Evolutionary conservation across 2,888 invertebrate genomes (phyloP).

Genomic region (Adelphocoris suturalis): DNA sequence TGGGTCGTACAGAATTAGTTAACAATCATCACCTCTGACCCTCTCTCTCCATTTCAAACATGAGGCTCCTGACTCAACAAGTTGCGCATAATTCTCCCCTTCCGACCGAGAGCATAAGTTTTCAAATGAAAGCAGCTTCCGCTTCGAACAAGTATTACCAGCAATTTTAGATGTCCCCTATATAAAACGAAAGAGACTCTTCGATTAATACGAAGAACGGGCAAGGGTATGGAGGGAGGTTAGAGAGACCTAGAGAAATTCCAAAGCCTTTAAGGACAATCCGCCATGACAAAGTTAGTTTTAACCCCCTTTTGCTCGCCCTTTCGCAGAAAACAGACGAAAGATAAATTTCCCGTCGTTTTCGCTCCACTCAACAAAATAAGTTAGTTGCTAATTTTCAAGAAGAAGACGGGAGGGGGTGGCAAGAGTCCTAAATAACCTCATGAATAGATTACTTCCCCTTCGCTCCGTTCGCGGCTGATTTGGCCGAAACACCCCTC

Average conservation of each 20-base stretch:
- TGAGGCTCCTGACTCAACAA: not conserved
- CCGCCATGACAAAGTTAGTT: constrained; percentile 45
- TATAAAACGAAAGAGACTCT: not conserved
- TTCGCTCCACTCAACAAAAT: constrained; percentile 37
- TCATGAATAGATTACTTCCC: constrained; percentile 56
- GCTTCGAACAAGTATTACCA: constrained; percentile 13
- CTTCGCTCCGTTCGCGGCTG: constrained; percentile 40
- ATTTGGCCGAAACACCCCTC: constrained; percentile 47
- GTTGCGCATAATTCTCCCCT: not conserved
- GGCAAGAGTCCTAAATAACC: constrained; percentile 56
- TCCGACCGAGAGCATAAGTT: not conserved
- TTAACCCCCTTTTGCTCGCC: constrained; percentile 36
- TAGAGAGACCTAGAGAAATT: not conserved
- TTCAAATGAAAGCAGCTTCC: not conserved
- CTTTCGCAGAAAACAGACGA: constrained; percentile 19
- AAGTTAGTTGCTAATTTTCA: constrained; percentile 59
- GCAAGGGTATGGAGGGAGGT: not conserved
- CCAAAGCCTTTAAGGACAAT: constrained; percentile 35
- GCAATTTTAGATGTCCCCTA: not conserved
- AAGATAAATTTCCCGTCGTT: constrained; percentile 38
- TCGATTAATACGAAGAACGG: not conserved
- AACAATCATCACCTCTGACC: too few relatives aligned
- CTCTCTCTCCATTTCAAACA: too few relatives aligned
- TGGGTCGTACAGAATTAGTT: too few relatives aligned
- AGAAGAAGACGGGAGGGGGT: not conserved